phyloP scores from a whole-genome alignment of 2,888 invertebrate species.

The Tachystola acroxantha region DNA sequence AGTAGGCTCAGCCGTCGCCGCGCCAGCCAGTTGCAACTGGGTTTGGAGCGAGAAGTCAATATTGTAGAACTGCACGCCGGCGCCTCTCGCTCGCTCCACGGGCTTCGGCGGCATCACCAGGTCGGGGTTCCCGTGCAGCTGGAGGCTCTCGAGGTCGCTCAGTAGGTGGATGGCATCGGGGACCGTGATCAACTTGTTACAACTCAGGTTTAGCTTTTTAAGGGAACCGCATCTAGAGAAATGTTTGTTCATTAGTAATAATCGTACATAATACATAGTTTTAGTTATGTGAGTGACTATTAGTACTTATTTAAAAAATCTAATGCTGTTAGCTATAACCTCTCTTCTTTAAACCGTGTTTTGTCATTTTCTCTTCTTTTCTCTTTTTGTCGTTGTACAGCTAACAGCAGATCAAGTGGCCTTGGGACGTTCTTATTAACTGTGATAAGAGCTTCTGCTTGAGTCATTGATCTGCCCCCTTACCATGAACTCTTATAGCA shows the following conservation, averaged over 20 bases:
- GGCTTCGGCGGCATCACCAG: constrained; percentile 97
- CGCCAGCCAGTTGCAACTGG: constrained; percentile 94
- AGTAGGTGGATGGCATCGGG: constrained; percentile 98
- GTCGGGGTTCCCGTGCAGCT: constrained; percentile 95
- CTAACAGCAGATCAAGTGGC: too few species aligned
- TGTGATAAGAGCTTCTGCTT: too few species aligned
- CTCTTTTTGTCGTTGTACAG: too few species aligned
- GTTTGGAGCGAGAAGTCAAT: constrained; percentile 99
- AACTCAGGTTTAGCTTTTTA: constrained; percentile 94
- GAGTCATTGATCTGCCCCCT: too few species aligned
- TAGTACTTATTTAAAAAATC: not conserved
- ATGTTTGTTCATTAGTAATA: too few species aligned
- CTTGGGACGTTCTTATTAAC: too few species aligned
- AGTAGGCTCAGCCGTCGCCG: constrained; percentile 86
- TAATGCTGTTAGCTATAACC: too few species aligned
- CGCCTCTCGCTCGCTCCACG: constrained; percentile 85
- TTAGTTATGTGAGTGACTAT: not conserved
- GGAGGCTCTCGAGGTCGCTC: constrained; percentile 92
- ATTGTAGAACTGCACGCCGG: constrained; percentile 96
- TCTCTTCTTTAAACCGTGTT: too few species aligned
- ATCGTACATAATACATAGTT: too few species aligned
- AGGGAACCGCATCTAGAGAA: constrained; percentile 91
- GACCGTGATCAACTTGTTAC: constrained; percentile 95
- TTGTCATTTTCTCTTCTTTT: too few species aligned
- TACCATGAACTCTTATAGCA: too few species aligned